Evolutionary conservation across 2,113 vertebrate genomes (phyloP).

Genomic region (Grus americana): DNA sequence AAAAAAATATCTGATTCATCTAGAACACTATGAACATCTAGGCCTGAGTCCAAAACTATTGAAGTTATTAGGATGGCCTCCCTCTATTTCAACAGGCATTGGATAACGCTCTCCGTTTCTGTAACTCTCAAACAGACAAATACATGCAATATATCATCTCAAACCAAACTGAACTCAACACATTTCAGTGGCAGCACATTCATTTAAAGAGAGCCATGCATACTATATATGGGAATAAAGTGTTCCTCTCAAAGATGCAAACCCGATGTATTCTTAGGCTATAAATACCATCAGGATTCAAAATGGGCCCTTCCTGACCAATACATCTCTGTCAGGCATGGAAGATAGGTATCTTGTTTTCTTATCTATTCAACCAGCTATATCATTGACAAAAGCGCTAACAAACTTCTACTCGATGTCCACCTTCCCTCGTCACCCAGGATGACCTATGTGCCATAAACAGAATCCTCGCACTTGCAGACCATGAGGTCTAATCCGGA

Average conservation of each 20-base stretch:
- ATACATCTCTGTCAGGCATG: background rate
- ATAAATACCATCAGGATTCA: constrained; percentile 44
- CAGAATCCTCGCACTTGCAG: background rate
- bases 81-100: constrained; percentile 13
- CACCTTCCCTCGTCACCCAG: background rate
- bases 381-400: background rate
- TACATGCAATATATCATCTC: constrained; percentile 24
- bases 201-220: constrained; percentile 28
- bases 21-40: constrained; percentile 4
- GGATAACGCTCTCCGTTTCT: background rate
- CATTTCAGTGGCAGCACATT: constrained; percentile 58
- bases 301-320: background rate
- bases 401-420: background rate
- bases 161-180: constrained; percentile 50
- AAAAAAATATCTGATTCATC: background rate
- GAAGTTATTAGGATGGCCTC: background rate
- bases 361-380: background rate
- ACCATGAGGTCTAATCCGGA: background rate
- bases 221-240: constrained; percentile 66
- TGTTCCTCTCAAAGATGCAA: constrained; percentile 37
- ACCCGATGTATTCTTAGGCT: background rate
- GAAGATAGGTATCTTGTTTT: background rate
- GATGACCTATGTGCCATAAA: background rate
- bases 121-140: constrained; percentile 33
- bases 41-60: constrained; percentile 15